Conservation (phyloP, 2,113 vertebrate genomes). For the Delphinapterus leucas region DNA sequence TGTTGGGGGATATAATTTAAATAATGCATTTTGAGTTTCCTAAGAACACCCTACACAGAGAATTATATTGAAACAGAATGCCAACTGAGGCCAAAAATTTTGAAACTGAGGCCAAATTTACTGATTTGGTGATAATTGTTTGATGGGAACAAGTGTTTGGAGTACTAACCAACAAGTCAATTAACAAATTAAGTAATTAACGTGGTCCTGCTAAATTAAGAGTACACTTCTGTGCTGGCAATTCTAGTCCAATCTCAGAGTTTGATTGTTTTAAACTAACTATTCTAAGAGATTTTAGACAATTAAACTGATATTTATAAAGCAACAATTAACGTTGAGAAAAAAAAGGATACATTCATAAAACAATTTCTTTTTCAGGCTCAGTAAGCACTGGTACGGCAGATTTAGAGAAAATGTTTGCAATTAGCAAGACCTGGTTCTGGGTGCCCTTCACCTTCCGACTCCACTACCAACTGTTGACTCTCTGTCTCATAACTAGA, state of each 20-base stretch:
- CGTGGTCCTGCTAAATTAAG: not conserved
- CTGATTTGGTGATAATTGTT: not conserved
- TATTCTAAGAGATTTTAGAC: not conserved
- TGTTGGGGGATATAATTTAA: not conserved
- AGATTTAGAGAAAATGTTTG: not conserved
- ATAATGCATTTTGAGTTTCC: not conserved
- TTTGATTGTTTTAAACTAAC: constrained; percentile 10
- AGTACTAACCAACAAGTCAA: not conserved
- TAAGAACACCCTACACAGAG: not conserved
- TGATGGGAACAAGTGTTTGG: not conserved
- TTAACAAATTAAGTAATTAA: not conserved
- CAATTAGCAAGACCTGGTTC: not conserved
- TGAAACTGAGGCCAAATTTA: not conserved
- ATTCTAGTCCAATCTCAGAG: not conserved
- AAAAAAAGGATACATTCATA: not conserved
- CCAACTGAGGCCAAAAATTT: not conserved
- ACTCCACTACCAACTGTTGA: not conserved
- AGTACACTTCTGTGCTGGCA: not conserved
- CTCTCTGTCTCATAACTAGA: not conserved
- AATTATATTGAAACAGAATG: not conserved
- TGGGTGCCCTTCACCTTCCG: not conserved
- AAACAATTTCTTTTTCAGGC: not conserved
- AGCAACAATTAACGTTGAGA: not conserved
- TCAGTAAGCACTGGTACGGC: not conserved
- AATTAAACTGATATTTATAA: not conserved